Base-by-base conservation (phyloP, 35 echinoderm and acorn worm genomes). In the Amphiura filiformis region DNA sequence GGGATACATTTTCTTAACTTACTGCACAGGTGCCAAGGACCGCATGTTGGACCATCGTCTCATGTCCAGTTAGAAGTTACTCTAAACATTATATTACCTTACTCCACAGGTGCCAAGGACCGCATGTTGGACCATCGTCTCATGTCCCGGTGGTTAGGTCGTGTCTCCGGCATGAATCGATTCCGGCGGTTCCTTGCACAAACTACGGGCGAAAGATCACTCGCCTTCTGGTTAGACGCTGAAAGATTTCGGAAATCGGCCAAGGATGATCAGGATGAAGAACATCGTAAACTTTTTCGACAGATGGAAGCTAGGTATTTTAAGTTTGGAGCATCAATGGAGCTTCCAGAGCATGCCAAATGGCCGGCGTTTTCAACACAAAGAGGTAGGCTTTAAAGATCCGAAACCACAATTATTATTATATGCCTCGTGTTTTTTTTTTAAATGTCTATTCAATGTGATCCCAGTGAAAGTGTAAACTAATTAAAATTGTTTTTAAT, bases 141-240 rank as follows among this genome's bases (percentile, higher is more conserved):
- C 37, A 87, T 95, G 82, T 76, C 78, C 2, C 87, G 93, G 28
- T 99, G 96, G 89, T 40, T 99, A 13, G 84, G 85, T 26, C 79
- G 88, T 33, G 90, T 92, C 14, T 99, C 96, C 14, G 96, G 96
- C 35, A 99, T 99, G 96, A 86, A 87, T 30, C 83, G 90, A 37
- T 99, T 99, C 84, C 93, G 96, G 13, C 70, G 65, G 12, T 99
- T 99, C 79, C 75, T 99, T 61, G 76, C 84, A 0, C 57, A 44
- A 9, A 99, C 96, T 1, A 88, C 88, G 18, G 96, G 96, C 0
- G 82, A 92, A 49, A 89, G 77, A 38, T 77, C 84, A 33, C 57
- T 92, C 1, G 75, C 89, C 22, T 99, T 99, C 78, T 99, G 96
- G 96, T 75, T 99, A 39, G 96, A 99, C 77, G 90, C 90, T 18